Percentiles rank a stretch among this genome's conserved stretches.
phyloP scores from a whole-genome alignment of 2,797 vertebrate species.

The Hafferia zeledoni region DNA sequence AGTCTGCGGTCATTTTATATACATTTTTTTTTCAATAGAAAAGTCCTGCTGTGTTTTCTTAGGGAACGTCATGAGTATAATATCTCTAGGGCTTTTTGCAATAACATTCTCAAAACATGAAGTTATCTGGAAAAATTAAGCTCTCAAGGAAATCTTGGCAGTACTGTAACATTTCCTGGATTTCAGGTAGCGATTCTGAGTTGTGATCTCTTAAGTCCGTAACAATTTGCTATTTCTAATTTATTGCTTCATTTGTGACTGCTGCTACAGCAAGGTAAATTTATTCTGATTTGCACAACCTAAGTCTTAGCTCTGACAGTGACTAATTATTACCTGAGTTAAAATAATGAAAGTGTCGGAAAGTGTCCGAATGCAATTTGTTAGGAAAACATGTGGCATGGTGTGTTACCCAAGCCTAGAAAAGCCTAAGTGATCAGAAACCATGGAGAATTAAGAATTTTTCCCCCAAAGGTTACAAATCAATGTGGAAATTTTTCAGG shows the following conservation, averaged over 20 bases:
- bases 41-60: neutral
- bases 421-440: slow-evolving; percentile 82
- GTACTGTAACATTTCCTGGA: slow-evolving; percentile 63
- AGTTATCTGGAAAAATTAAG: slow-evolving; percentile 76
- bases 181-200: slow-evolving; percentile 79
- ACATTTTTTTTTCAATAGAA: neutral
- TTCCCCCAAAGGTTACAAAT: slow-evolving; percentile 79
- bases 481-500: slow-evolving; percentile 75
- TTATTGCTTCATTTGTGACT: slow-evolving; percentile 90
- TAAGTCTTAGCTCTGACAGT: slow-evolving; percentile 86
- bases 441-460: slow-evolving; percentile 81
- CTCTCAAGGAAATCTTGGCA: slow-evolving; percentile 74
- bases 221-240: slow-evolving; percentile 87
- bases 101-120: slow-evolving; percentile 19
- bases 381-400: slow-evolving; percentile 87
- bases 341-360: slow-evolving; percentile 90
- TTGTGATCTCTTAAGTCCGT: slow-evolving; percentile 82
- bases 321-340: slow-evolving; percentile 89
- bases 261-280: slow-evolving; percentile 85
- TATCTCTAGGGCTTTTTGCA: slow-evolving; percentile 48
- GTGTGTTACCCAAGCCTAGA: slow-evolving; percentile 80
- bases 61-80: slow-evolving; percentile 1
- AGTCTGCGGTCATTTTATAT: neutral
- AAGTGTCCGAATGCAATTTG: slow-evolving; percentile 89
- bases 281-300: slow-evolving; percentile 89